A percentile compares a stretch with the other conserved stretches of the same genome.
Evolutionary conservation across 2,797 vertebrate species (phyloP).

Genomic region (Cyclopterus lumpus): DNA sequence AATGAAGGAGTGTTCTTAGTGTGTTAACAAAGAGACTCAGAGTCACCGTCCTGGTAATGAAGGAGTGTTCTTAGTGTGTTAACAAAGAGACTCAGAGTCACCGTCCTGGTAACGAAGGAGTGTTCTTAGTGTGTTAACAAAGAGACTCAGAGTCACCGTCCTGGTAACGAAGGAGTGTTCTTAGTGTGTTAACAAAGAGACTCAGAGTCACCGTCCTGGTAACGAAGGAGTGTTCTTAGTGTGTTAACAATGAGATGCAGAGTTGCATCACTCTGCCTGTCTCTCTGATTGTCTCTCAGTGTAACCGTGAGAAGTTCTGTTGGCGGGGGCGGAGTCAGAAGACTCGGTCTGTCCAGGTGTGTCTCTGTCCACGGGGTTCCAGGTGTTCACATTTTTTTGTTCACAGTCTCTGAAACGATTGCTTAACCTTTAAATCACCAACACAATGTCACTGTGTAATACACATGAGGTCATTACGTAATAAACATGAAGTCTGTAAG

Average conservation of each 20-base stretch:
- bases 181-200: no score
- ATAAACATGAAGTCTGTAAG: background rate
- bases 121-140: no score
- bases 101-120: no score
- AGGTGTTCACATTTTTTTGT: constrained; percentile 78
- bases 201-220: constrained; percentile 80
- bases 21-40: no score
- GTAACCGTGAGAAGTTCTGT: constrained; percentile 77
- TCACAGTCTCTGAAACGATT: constrained; percentile 52
- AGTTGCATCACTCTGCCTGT: background rate
- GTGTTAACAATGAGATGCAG: no score
- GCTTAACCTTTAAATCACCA: background rate
- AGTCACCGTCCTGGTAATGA: no score
- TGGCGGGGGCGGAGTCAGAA: constrained; percentile 43
- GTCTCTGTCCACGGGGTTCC: constrained; percentile 73
- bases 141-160: no score
- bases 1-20: no score
- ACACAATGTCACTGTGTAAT: background rate
- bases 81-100: no score
- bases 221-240: no score
- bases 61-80: no score
- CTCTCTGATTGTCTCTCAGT: constrained; percentile 60
- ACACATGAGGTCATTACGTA: background rate
- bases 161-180: no score
- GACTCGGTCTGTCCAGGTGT: constrained; percentile 71